phyloP scores from a whole-genome alignment of 2,797 vertebrate genomes.

The Alca torda region DNA sequence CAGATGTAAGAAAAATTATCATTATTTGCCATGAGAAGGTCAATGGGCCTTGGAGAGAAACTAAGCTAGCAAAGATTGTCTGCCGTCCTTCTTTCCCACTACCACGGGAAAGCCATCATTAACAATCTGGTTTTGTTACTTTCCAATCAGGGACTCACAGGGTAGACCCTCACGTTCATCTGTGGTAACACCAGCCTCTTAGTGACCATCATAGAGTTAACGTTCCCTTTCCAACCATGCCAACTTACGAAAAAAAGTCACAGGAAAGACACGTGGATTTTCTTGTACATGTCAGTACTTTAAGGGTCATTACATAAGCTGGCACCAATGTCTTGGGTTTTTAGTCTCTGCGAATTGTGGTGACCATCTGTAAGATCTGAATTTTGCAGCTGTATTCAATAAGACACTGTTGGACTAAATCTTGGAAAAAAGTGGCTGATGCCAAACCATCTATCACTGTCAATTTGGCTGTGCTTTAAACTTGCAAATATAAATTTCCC shows the following conservation, averaged over 20 bases:
- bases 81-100: neutral
- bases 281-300: constrained; percentile 16
- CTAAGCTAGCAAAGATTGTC: neutral
- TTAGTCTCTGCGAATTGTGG: constrained; percentile 6
- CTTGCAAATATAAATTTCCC: constrained; percentile 48
- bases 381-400: constrained; percentile 67
- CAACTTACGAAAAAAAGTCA: neutral
- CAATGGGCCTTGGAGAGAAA: neutral
- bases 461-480: constrained; percentile 49
- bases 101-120: neutral
- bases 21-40: neutral
- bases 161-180: neutral
- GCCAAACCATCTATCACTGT: constrained; percentile 44
- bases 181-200: neutral
- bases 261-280: neutral
- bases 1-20: neutral
- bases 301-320: constrained; percentile 33
- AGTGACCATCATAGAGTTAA: neutral
- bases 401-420: constrained; percentile 53
- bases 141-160: neutral
- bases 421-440: constrained; percentile 49
- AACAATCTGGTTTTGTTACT: neutral
- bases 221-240: neutral
- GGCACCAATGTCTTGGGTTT: constrained; percentile 21
- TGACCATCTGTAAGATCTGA: constrained; percentile 48